Percentiles rank a stretch among this genome's conserved stretches.
phyloP scores from a whole-genome alignment of 2,888 invertebrate genomes.

The Ferdinandea cuprea region DNA sequence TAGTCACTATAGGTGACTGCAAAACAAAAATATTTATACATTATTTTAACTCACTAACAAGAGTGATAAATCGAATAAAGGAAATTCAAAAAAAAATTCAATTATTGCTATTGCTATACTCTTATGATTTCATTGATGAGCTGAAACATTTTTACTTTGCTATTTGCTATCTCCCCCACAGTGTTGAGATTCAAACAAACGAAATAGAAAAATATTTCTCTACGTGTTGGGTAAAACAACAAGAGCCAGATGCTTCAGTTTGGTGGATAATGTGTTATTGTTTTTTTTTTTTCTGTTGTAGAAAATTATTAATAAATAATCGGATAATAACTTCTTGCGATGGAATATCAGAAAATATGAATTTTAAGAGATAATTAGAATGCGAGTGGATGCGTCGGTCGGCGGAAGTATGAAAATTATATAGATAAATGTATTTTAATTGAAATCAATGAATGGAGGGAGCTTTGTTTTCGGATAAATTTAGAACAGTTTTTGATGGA shows the following conservation, averaged over 20 bases:
- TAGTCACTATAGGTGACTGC: too few species aligned
- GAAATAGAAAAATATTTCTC: slow-evolving; percentile 1
- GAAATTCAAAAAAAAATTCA: not conserved
- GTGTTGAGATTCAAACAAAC: not conserved
- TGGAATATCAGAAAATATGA: not conserved
- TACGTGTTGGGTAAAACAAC: not conserved
- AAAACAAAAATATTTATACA: too few species aligned
- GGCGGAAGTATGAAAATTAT: too few species aligned
- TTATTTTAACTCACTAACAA: not conserved
- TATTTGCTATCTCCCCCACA: not conserved
- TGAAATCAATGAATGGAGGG: not conserved
- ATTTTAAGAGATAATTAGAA: not conserved
- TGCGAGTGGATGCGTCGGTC: not conserved
- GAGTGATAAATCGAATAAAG: not conserved
- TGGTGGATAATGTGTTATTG: slow-evolving; percentile 27
- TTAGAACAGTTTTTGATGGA: not conserved
- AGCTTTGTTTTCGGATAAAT: not conserved
- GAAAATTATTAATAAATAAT: slow-evolving; percentile 32
- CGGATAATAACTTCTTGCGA: slow-evolving; percentile 13
- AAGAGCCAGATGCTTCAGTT: slow-evolving; percentile 50
- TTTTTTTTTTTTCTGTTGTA: not conserved
- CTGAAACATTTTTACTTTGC: not conserved
- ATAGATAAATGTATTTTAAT: not conserved
- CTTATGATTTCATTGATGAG: slow-evolving; percentile 7
- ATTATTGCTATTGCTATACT: not conserved